These are phyloP conservation scores for Daptonema setosum DNA, from an alignment of 2,888 invertebrate species.

Conservation along the genomic window DNA sequence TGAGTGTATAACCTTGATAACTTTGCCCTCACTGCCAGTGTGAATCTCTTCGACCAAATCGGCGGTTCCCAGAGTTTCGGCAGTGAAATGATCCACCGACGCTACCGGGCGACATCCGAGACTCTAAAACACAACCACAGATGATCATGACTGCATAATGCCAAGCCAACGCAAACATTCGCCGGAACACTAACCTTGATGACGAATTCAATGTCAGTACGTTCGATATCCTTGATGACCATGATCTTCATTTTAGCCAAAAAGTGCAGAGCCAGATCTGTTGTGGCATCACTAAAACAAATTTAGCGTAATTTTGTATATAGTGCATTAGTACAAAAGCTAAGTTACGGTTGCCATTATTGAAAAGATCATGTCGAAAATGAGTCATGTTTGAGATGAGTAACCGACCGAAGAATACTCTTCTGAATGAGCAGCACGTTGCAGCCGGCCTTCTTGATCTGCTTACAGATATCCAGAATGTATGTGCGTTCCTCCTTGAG, in stretches of 20 bases:
- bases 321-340: too few species aligned
- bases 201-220: conserved; percentile 91
- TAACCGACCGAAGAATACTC: conserved; percentile 49
- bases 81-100: conserved; percentile 83
- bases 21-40: conserved; percentile 57
- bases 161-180: background rate
- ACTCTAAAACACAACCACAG: conserved; percentile 34
- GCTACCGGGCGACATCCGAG: conserved; percentile 83
- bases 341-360: too few species aligned
- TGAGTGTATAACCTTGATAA: conserved; percentile 69
- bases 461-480: conserved; percentile 90
- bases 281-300: conserved; percentile 66
- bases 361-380: too few species aligned
- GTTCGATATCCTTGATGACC: conserved; percentile 89
- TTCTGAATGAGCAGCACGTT: conserved; percentile 80
- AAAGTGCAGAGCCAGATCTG: conserved; percentile 88
- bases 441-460: conserved; percentile 93
- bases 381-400: too few species aligned
- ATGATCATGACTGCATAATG: background rate
- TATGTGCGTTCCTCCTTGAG: conserved; percentile 89
- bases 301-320: too few species aligned
- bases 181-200: conserved; percentile 44
- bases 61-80: conserved; percentile 71
- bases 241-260: conserved; percentile 94
- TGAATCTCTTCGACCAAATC: conserved; percentile 81